phyloP scores from a whole-genome alignment of 2,797 vertebrate genomes.

The Sebastes jordani region DNA sequence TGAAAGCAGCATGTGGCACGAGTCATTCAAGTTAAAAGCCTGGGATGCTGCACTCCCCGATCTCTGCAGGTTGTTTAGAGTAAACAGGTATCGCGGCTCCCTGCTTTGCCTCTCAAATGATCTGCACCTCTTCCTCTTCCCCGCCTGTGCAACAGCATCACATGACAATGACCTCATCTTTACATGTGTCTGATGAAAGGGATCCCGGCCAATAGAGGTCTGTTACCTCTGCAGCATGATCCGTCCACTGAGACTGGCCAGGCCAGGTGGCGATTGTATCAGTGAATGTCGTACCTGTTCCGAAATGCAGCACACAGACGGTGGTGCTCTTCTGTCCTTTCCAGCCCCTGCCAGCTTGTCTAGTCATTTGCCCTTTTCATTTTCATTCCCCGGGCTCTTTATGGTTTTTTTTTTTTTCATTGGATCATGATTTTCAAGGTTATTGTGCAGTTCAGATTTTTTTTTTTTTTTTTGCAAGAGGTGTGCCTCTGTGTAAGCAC shows the following conservation, averaged over 20 bases:
- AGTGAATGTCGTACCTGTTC: slow-evolving; percentile 55
- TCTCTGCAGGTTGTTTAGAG: slow-evolving; percentile 49
- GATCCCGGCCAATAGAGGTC: slow-evolving; percentile 12
- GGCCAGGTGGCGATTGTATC: slow-evolving; percentile 56
- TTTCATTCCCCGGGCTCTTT: slow-evolving; percentile 57
- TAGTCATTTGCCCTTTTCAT: slow-evolving; percentile 69
- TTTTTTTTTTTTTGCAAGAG: slow-evolving; percentile 25
- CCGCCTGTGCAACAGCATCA: slow-evolving; percentile 39
- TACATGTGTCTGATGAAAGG: slow-evolving; percentile 30
- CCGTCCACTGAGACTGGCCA: slow-evolving; percentile 13
- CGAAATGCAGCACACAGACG: slow-evolving; percentile 39
- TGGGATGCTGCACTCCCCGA: neutral
- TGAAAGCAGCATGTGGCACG: neutral
- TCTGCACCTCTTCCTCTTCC: slow-evolving; percentile 24
- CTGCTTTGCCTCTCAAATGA: slow-evolving; percentile 78
- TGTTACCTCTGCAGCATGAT: slow-evolving; percentile 30
- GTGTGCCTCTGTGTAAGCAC: slow-evolving; percentile 54
- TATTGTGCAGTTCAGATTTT: slow-evolving; percentile 33
- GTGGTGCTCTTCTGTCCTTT: slow-evolving; percentile 43
- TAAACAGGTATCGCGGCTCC: slow-evolving; percentile 39
- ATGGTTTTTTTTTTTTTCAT: slow-evolving; percentile 29
- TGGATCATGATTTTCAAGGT: slow-evolving; percentile 64
- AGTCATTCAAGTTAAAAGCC: slow-evolving; percentile 23
- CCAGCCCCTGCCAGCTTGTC: slow-evolving; percentile 41
- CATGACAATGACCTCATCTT: slow-evolving; percentile 66